Conservation (phyloP, 1,140 invertebrate genomes). For the Ruditapes philippinarum region DNA sequence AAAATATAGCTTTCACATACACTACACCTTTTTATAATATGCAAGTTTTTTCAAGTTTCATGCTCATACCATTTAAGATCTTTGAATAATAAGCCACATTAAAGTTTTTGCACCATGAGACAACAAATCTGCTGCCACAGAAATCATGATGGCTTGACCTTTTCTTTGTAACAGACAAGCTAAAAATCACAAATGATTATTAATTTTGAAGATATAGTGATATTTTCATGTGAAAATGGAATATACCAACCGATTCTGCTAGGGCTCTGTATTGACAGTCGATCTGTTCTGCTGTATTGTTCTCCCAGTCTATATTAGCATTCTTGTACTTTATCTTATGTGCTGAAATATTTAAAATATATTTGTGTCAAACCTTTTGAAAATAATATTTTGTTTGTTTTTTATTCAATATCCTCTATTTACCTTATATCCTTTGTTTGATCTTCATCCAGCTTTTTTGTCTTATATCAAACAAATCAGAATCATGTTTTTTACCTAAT, state of each 20-base stretch:
- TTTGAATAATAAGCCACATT: neutral
- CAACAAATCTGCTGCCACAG: neutral
- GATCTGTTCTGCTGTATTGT: conserved; percentile 69
- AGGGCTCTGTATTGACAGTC: conserved; percentile 73
- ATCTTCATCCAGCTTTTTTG: too few species aligned
- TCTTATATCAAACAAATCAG: too few species aligned
- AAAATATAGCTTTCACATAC: too few species aligned
- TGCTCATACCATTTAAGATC: neutral
- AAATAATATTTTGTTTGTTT: too few species aligned
- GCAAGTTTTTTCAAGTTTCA: neutral
- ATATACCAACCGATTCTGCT: conserved; percentile 64
- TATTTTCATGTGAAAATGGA: too few species aligned
- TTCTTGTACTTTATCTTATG: conserved; percentile 84
- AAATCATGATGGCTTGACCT: neutral
- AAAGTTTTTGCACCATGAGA: neutral
- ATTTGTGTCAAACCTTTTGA: too few species aligned
- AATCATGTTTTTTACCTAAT: too few species aligned
- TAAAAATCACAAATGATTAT: neutral
- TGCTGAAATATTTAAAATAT: conserved; percentile 64
- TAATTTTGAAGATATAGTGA: neutral
- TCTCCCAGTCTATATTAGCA: conserved; percentile 89
- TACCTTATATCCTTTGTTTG: too few species aligned
- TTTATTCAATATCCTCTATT: too few species aligned
- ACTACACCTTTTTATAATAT: too few species aligned
- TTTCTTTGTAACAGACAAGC: neutral